Percentiles rank a stretch among this genome's conserved stretches.
phyloP scores from a whole-genome alignment of 2,797 vertebrate genomes.

The Micromesistius poutassou region DNA sequence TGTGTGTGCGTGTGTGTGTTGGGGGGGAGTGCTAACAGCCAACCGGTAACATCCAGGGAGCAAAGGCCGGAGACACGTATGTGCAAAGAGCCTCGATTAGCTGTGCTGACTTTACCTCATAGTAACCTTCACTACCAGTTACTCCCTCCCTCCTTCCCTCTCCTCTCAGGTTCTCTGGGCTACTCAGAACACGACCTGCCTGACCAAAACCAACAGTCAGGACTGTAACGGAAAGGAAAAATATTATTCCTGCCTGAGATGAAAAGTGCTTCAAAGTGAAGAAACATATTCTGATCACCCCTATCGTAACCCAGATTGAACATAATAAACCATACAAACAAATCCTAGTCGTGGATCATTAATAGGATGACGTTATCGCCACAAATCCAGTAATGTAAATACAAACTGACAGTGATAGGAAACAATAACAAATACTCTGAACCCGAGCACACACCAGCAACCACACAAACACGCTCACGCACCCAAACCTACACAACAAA shows the following conservation, averaged over 20 bases:
- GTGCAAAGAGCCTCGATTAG: constrained; percentile 69
- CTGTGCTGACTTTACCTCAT: constrained; percentile 51
- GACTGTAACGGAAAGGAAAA: background rate
- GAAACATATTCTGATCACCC: background rate
- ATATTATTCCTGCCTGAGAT: background rate
- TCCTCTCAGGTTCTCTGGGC: background rate
- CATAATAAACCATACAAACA: background rate
- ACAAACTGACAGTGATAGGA: background rate
- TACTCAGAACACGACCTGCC: background rate
- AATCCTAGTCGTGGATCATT: background rate
- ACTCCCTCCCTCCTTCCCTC: background rate
- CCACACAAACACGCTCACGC: constrained; percentile 15
- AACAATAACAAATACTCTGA: background rate
- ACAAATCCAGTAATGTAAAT: background rate
- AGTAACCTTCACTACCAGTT: constrained; percentile 34
- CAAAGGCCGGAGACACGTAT: constrained; percentile 35
- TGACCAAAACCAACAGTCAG: background rate
- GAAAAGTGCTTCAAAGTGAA: background rate
- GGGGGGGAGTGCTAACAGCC: constrained; percentile 51
- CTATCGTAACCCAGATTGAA: background rate
- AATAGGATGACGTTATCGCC: background rate
- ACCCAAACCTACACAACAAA: constrained; percentile 12
- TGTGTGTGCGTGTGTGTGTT: constrained; percentile 19
- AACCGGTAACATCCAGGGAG: constrained; percentile 17
- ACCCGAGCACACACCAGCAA: constrained; percentile 1